phyloP scores from a whole-genome alignment of 2,888 invertebrate species.

The Galerucella pusilla region DNA sequence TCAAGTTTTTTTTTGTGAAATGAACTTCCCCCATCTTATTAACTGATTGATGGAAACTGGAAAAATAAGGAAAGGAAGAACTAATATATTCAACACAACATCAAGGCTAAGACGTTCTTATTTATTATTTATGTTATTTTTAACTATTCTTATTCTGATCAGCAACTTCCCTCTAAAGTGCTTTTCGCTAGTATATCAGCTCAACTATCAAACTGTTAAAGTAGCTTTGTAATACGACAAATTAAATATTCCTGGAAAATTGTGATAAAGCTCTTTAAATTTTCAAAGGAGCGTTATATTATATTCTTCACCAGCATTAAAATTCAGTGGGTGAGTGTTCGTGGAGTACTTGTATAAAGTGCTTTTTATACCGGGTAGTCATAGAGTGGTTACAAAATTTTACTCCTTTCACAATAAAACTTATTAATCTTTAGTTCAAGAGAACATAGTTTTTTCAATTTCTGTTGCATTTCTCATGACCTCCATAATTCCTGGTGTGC shows the following conservation, averaged over 20 bases:
- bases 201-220: slow-evolving; percentile 18
- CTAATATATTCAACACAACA: too few species aligned
- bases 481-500: too few species aligned
- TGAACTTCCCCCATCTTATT: too few species aligned
- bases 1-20: too few species aligned
- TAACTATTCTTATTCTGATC: background rate
- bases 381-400: background rate
- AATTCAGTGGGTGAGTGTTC: slow-evolving; percentile 12
- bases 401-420: too few species aligned
- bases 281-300: slow-evolving; percentile 11
- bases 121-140: background rate
- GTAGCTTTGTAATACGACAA: slow-evolving; percentile 15
- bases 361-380: background rate
- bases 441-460: too few species aligned
- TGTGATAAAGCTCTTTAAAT: slow-evolving; percentile 19
- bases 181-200: slow-evolving; percentile 10
- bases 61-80: too few species aligned
- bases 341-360: background rate
- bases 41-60: too few species aligned
- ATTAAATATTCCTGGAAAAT: slow-evolving; percentile 23
- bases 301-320: slow-evolving; percentile 1
- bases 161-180: background rate
- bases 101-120: too few species aligned
- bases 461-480: too few species aligned
- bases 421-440: too few species aligned